Base-by-base conservation (phyloP, 2,888 invertebrate species). In the Brenthis hecate region DNA sequence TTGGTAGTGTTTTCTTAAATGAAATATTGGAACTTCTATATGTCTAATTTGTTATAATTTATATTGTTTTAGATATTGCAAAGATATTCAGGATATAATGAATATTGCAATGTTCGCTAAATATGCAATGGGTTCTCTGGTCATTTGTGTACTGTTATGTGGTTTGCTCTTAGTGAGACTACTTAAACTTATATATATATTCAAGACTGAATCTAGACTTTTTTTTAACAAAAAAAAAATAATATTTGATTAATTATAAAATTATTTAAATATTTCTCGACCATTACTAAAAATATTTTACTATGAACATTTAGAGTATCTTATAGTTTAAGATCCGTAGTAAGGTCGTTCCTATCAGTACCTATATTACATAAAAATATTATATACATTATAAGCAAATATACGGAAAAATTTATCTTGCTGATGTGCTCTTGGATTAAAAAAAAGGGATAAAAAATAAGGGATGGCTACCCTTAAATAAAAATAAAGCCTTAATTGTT, bases 131-230 rank as follows among this genome's bases (percentile, higher is more conserved):
- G 81, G 82, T 1, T 79, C 88, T 1, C 65, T 77, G 13, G 82
- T 84, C 28, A 85, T 88, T 50, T 88, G 88, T 65, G 84, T 85
- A 3, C 77, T 82, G 0, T 74, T 85, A 77, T 83, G 79, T 66
- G 83, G 82, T 36, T 72, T 88, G n/a, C 57, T 83, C 61, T 71
- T 85, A 78, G 88, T 88, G 76, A 78, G 56, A 36, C 32, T 19
- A 51, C 11, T 48, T 28, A 47, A 3, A 55, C 19, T 1, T n/a
- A n/a, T n/a, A n/a, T n/a, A n/a, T 28, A 56, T 14, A 28, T 28
- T 28, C 23, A 28, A 28, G 23, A 28, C 23, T 28, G 3, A 28
- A 28, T 28, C 23, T 28, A 28, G 23, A 23, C 0, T 28, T 28
- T 3, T 28, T 28, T 28, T 47, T 64, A 43, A 3, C 13, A 11